phyloP scores from a whole-genome alignment of 64 coral and sea anemone genomes.

The Montipora efflorescens region DNA sequence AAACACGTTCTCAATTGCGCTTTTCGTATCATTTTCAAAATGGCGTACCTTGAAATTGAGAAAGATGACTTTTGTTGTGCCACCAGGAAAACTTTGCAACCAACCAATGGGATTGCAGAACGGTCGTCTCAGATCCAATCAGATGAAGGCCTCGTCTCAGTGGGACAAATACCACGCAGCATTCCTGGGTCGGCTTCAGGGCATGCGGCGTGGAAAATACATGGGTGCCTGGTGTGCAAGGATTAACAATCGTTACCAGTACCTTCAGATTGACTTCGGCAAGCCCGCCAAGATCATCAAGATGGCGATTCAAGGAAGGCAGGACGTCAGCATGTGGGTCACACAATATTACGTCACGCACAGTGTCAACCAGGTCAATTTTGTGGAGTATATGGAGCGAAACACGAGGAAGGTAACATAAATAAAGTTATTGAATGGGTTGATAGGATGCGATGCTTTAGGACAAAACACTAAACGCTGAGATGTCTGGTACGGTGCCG shows the following conservation, averaged over 20 bases:
- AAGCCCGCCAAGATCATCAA: slow-evolving; percentile 20
- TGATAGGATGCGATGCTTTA: too few species aligned
- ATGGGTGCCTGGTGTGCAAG: slow-evolving; percentile 76
- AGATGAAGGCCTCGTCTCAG: slow-evolving; percentile 57
- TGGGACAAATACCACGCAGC: slow-evolving; percentile 66
- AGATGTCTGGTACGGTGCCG: too few species aligned
- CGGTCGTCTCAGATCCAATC: slow-evolving; percentile 61
- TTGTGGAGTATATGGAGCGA: slow-evolving; percentile 48
- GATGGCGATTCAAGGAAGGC: slow-evolving; percentile 4
- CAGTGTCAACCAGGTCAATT: slow-evolving; percentile 34
- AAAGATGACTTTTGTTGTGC: neutral
- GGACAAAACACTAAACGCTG: too few species aligned
- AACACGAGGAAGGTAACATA: slow-evolving; percentile 23
- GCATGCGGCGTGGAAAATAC: slow-evolving; percentile 46
- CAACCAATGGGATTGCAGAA: slow-evolving; percentile 78
- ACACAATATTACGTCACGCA: slow-evolving; percentile 1
- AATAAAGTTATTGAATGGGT: neutral
- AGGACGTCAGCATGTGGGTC: slow-evolving; percentile 23
- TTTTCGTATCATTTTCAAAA: too few species aligned
- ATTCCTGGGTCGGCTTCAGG: slow-evolving; percentile 68
- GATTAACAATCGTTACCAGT: slow-evolving; percentile 63
- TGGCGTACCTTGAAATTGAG: too few species aligned
- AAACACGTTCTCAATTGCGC: too few species aligned
- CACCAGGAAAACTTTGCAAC: slow-evolving; percentile 41
- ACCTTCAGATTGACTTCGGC: slow-evolving; percentile 19